Percentiles rank a stretch among this genome's conserved stretches.
These are phyloP conservation scores for Folsomia candida DNA, from an alignment of 2,888 invertebrate species.

Conservation along the genomic window DNA sequence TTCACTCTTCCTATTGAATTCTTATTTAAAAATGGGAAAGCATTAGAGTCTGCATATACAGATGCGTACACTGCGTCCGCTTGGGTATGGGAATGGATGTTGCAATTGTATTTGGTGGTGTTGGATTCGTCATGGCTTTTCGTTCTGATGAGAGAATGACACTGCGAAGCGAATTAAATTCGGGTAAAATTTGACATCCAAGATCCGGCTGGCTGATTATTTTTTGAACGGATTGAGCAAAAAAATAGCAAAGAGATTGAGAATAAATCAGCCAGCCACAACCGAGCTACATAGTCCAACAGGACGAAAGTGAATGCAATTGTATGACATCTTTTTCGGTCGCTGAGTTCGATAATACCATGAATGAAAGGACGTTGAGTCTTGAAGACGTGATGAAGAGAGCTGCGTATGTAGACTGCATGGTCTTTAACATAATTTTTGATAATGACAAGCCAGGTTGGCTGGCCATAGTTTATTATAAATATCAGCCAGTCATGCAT, in stretches of 20 bases:
- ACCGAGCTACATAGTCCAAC: neutral
- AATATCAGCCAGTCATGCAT: no score
- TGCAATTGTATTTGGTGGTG: neutral
- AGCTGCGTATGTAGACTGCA: neutral
- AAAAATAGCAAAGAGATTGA: neutral
- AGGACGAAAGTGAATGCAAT: neutral
- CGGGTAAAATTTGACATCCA: slow-evolving; percentile 5
- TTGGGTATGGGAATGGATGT: neutral
- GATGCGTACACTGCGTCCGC: neutral
- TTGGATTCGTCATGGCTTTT: slow-evolving; percentile 16
- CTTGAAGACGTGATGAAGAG: neutral
- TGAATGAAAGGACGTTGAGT: neutral
- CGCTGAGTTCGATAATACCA: neutral
- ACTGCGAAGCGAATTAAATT: slow-evolving; percentile 11
- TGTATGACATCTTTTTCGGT: neutral
- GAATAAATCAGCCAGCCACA: neutral
- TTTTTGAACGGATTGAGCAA: slow-evolving; percentile 1
- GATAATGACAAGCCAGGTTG: neutral
- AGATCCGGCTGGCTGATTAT: slow-evolving; percentile 6
- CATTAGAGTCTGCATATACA: no score
- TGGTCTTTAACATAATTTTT: neutral
- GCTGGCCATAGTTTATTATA: no score
- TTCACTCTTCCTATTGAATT: neutral
- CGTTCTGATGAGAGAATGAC: slow-evolving; percentile 14
- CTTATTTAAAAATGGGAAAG: neutral